Percentiles rank a stretch among this genome's conserved stretches.
phyloP scores from a whole-genome alignment of 1,140 invertebrate genomes.

The Pogonognathellus flavescens region DNA sequence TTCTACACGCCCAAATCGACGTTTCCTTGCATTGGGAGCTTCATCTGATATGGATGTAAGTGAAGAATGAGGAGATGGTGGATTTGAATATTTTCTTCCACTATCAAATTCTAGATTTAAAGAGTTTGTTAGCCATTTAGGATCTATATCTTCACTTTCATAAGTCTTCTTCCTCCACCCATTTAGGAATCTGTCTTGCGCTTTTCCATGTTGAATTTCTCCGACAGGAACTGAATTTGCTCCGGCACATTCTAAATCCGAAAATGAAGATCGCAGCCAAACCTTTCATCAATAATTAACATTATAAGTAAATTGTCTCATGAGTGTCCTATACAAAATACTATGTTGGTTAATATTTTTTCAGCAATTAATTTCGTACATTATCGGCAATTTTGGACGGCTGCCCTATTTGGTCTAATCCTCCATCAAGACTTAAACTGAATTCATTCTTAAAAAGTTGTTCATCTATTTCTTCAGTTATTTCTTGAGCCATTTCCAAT shows the following conservation, averaged over 20 bases:
- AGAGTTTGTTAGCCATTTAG: conserved; percentile 61
- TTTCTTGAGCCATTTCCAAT: conserved; percentile 65
- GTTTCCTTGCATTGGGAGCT: conserved; percentile 1
- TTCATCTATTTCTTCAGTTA: conserved; percentile 65
- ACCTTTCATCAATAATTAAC: conserved; percentile 43
- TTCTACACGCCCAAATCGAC: conserved; percentile 59
- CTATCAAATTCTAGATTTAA: conserved; percentile 60
- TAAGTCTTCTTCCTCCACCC: conserved; percentile 65
- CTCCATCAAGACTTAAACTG: conserved; percentile 65
- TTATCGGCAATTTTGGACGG: conserved; percentile 54
- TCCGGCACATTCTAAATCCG: conserved; percentile 59
- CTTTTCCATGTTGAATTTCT: conserved; percentile 62
- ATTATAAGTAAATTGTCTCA: neutral
- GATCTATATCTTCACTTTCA: conserved; percentile 65
- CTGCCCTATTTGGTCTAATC: conserved; percentile 60
- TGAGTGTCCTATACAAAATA: neutral
- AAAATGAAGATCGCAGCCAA: conserved; percentile 61
- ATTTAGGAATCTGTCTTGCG: conserved; percentile 63
- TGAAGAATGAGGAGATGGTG: conserved; percentile 13
- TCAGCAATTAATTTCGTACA: conserved; percentile 31
- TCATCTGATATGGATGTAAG: conserved; percentile 56
- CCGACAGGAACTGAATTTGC: conserved; percentile 58
- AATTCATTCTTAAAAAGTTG: conserved; percentile 58
- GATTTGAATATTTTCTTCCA: conserved; percentile 23
- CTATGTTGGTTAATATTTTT: neutral